Percentiles rank a stretch among this genome's conserved stretches.
Conservation (phyloP, 2,113 vertebrate genomes). For the Formicarius rufipectus region DNA sequence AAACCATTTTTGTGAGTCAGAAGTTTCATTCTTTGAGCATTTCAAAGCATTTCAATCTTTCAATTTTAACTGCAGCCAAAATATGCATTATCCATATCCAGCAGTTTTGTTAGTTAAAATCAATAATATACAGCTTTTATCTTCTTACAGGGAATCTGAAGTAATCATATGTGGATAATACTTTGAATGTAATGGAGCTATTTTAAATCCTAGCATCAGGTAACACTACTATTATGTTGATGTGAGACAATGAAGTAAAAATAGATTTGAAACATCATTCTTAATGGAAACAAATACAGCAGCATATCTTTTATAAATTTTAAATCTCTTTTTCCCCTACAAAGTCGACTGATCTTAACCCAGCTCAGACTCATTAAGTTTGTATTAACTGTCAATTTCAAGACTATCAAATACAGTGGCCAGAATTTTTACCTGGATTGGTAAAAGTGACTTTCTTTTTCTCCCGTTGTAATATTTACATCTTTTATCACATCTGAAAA, state of each 20-base stretch:
- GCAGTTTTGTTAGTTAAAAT: not conserved
- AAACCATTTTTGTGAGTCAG: not conserved
- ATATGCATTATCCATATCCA: not conserved
- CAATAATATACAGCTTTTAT: not conserved
- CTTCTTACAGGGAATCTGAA: not conserved
- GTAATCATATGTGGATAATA: not conserved
- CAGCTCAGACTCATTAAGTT: not conserved
- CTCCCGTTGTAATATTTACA: not conserved
- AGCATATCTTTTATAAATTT: not conserved
- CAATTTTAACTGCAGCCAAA: not conserved
- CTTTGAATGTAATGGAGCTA: not conserved
- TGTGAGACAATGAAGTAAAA: not conserved
- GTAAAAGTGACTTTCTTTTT: not conserved
- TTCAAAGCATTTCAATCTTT: no score
- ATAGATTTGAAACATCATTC: not conserved
- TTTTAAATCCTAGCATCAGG: not conserved
- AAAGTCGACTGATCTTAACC: not conserved
- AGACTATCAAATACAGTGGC: not conserved
- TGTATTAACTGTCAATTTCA: not conserved
- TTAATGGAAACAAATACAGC: not conserved
- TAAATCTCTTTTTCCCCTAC: not conserved
- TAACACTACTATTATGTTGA: not conserved
- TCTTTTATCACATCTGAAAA: not conserved
- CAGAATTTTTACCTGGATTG: not conserved
- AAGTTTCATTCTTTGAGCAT: not conserved